A percentile compares a stretch with the other conserved stretches of the same genome.
phyloP scores from a whole-genome alignment of 2,113 vertebrate species.

The Passer domesticus region DNA sequence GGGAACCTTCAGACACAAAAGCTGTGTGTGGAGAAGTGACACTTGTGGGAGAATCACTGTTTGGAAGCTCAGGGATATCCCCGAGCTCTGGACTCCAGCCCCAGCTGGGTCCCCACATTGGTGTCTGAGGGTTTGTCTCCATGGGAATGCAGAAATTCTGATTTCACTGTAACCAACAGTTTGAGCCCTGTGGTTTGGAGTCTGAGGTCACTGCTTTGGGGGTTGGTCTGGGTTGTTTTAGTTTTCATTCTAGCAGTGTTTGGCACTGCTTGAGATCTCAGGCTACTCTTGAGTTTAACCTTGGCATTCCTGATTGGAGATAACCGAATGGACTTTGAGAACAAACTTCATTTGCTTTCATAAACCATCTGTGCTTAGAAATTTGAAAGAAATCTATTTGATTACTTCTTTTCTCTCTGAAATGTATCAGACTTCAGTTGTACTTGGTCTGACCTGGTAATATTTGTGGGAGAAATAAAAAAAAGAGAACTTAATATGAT shows the following conservation, averaged over 20 bases:
- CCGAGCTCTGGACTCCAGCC: neutral
- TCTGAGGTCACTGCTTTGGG: neutral
- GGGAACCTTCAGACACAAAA: neutral
- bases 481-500: neutral
- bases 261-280: neutral
- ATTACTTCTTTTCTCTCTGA: neutral
- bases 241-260: neutral
- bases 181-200: neutral
- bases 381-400: neutral
- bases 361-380: neutral
- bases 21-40: neutral
- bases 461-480: neutral
- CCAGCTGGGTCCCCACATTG: neutral
- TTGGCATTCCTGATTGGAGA: neutral
- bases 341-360: neutral
- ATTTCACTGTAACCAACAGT: neutral
- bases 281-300: neutral
- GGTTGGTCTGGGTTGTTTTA: neutral
- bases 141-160: rapidly evolving
- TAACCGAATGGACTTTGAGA: neutral
- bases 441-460: neutral
- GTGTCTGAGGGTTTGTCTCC: neutral
- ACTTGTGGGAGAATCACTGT: rapidly evolving
- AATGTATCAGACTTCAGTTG: neutral
- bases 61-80: neutral